A percentile compares a stretch with the other conserved stretches of the same genome.
Evolutionary conservation across 2,888 invertebrate genomes (phyloP).

Genomic region (Cryptocephalus moraei): DNA sequence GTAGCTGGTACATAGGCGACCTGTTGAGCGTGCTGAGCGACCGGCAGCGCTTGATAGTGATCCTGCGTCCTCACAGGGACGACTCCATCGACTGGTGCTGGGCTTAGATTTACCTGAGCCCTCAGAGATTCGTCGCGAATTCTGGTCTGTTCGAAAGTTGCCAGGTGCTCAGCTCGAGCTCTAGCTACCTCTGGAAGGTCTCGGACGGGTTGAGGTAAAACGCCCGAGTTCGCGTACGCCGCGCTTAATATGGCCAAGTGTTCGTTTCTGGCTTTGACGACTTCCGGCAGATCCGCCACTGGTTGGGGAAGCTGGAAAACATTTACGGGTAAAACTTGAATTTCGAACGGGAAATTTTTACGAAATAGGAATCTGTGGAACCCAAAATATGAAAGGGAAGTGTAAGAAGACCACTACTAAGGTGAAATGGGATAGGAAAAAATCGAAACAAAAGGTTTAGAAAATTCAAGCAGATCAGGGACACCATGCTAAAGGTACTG

Average conservation of each 20-base stretch:
- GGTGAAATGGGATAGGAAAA: background rate
- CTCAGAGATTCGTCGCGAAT: conserved; percentile 23
- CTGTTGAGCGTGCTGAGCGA: conserved; percentile 18
- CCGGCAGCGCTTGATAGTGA: conserved; percentile 6
- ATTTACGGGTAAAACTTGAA: background rate
- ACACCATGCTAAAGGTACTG: background rate
- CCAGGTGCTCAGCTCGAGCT: conserved; percentile 30
- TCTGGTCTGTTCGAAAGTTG: conserved; percentile 27
- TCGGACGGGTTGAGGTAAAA: conserved; percentile 34
- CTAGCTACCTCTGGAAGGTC: conserved; percentile 31
- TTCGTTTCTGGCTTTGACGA: conserved; percentile 27
- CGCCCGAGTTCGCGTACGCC: conserved; percentile 23
- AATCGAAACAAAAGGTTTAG: background rate
- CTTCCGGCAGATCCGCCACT: conserved; percentile 35
- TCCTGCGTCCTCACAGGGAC: conserved; percentile 13
- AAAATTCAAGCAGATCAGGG: background rate
- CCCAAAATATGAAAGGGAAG: too few species aligned
- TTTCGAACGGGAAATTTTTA: too few species aligned
- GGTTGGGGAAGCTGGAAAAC: conserved; percentile 25
- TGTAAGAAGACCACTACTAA: too few species aligned
- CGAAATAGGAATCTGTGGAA: too few species aligned
- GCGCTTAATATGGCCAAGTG: conserved; percentile 29
- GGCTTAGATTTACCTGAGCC: conserved; percentile 20
- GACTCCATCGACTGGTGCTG: conserved; percentile 18
- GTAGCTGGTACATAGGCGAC: conserved; percentile 19